A percentile compares a stretch with the other conserved stretches of the same genome.
Evolutionary conservation across 2,113 vertebrate genomes (phyloP).

Genomic region (Picathartes gymnocephalus): DNA sequence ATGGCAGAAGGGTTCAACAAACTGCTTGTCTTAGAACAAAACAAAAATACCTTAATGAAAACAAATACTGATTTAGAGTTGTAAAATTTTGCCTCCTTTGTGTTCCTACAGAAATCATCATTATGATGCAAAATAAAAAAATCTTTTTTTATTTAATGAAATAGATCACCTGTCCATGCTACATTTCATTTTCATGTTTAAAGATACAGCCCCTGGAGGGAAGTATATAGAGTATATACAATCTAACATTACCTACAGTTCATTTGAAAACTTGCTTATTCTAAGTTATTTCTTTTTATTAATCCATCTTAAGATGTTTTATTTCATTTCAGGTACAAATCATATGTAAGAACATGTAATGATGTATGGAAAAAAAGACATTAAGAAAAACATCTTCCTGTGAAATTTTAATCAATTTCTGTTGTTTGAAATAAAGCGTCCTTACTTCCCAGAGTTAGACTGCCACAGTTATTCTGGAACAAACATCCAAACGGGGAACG

Average conservation of each 20-base stretch:
- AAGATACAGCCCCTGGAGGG: slow-evolving; percentile 30
- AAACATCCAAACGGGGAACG: not conserved
- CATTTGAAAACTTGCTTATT: not conserved
- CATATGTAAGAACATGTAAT: not conserved
- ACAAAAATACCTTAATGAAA: not conserved
- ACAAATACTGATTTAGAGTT: slow-evolving; percentile 1
- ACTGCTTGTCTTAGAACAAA: slow-evolving; percentile 22
- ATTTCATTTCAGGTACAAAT: slow-evolving; percentile 4
- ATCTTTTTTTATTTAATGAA: slow-evolving; percentile 18
- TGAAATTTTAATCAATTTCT: not conserved
- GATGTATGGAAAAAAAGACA: not conserved
- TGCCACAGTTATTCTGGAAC: not conserved
- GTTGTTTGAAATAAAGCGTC: slow-evolving; percentile 29
- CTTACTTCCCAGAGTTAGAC: not conserved
- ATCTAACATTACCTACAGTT: not conserved
- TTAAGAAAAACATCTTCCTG: not conserved
- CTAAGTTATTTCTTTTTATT: slow-evolving; percentile 59
- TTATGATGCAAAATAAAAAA: not conserved
- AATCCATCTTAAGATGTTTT: not conserved
- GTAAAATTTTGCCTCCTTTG: not conserved
- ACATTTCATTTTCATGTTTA: not conserved
- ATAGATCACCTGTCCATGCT: not conserved
- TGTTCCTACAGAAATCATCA: not conserved
- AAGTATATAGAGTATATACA: not conserved
- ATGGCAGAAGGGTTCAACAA: slow-evolving; percentile 44